Evolutionary conservation across 2,113 vertebrate species (phyloP).

Genomic region (Perognathus longimembris): DNA sequence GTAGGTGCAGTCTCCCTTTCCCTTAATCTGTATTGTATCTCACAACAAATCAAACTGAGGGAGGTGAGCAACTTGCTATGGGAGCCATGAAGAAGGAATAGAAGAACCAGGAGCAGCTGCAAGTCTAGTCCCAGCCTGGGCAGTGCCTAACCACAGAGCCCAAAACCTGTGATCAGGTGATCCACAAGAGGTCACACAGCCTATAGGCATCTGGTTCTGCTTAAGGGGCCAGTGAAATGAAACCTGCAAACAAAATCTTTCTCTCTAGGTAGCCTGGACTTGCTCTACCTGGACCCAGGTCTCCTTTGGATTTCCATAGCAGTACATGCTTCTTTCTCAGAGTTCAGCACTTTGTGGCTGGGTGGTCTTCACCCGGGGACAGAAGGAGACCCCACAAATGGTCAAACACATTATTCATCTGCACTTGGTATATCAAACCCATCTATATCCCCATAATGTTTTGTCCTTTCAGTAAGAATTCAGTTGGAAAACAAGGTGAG

Average conservation of each 20-base stretch:
- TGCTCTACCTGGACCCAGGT: background rate
- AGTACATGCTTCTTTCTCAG: background rate
- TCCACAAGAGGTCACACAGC: background rate
- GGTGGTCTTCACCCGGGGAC: accelerated
- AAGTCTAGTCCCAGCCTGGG: background rate
- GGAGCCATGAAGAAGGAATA: background rate
- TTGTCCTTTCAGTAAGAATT: conserved; percentile 8
- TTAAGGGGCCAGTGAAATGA: background rate
- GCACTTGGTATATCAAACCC: background rate
- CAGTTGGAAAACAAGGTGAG: background rate
- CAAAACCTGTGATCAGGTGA: background rate
- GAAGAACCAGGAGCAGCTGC: background rate
- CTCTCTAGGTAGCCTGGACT: background rate
- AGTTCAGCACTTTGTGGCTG: background rate
- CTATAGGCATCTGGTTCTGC: accelerated
- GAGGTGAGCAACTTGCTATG: background rate
- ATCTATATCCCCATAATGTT: background rate
- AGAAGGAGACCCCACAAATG: background rate
- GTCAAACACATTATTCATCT: background rate
- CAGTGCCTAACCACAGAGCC: background rate
- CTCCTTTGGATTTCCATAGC: background rate
- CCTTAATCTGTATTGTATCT: background rate
- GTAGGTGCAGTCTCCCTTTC: background rate
- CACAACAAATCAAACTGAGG: background rate
- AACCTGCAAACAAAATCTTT: background rate